phyloP scores from a whole-genome alignment of 2,888 invertebrate species.

The Cheilosia pagana region DNA sequence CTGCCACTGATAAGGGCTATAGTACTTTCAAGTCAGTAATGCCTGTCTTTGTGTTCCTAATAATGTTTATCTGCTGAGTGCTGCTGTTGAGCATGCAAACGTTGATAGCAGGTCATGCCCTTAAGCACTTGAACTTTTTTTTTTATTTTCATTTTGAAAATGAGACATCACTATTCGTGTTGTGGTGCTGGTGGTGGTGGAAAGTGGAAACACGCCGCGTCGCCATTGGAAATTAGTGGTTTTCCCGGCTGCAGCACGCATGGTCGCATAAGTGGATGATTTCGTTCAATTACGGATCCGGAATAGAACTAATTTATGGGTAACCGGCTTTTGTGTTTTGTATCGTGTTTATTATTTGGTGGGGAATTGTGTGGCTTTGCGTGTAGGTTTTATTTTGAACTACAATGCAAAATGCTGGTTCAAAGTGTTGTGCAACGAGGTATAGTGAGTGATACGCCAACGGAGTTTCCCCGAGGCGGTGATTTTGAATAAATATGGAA shows the following conservation, averaged over 20 bases:
- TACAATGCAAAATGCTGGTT: slow-evolving; percentile 21
- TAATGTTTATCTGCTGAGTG: slow-evolving; percentile 41
- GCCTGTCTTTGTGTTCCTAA: slow-evolving; percentile 35
- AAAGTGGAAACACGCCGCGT: not conserved
- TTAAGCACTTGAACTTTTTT: slow-evolving; percentile 70
- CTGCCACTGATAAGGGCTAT: slow-evolving; percentile 60
- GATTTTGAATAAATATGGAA: not conserved
- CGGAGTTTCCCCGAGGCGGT: slow-evolving; percentile 3
- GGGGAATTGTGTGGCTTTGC: slow-evolving; percentile 1
- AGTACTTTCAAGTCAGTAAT: slow-evolving; percentile 40
- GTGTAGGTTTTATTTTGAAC: slow-evolving; percentile 1
- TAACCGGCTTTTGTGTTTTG: slow-evolving; percentile 34
- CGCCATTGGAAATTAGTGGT: slow-evolving; percentile 67
- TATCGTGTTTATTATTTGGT: slow-evolving; percentile 17
- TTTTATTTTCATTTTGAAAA: slow-evolving; percentile 35
- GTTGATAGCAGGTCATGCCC: slow-evolving; percentile 71
- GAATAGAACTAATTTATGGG: slow-evolving; percentile 58
- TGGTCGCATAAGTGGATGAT: slow-evolving; percentile 61
- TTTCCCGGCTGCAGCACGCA: slow-evolving; percentile 32
- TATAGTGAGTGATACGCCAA: not conserved
- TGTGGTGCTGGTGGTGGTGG: no score
- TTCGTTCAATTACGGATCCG: slow-evolving; percentile 54
- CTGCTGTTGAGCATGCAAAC: slow-evolving; percentile 34
- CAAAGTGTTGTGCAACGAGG: slow-evolving; percentile 10
- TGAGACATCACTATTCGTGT: slow-evolving; percentile 47